Percentiles rank a stretch among this genome's conserved stretches.
phyloP scores from a whole-genome alignment of 2,113 vertebrate genomes.

The Microtus richardsoni region DNA sequence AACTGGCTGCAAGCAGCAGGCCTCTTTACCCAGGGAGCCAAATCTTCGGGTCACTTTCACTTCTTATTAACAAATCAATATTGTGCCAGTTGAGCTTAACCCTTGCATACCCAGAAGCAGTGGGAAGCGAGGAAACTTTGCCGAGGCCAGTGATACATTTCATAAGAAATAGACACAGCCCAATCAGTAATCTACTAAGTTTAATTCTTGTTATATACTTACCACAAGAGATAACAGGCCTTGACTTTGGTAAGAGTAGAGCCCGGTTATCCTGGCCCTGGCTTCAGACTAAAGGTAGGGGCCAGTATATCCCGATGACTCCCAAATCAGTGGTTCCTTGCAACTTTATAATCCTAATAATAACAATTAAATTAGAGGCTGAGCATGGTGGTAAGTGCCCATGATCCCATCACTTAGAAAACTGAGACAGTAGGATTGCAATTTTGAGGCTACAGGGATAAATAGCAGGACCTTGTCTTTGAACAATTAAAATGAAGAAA shows the following conservation, averaged over 20 bases:
- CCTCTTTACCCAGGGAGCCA: background rate
- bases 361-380: background rate
- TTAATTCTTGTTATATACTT: too few species aligned
- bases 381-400: background rate
- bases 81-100: too few species aligned
- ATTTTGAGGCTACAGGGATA: background rate
- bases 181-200: too few species aligned
- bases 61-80: too few species aligned
- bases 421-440: background rate
- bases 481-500: background rate
- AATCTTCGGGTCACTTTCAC: too few species aligned
- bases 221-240: too few species aligned
- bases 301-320: background rate
- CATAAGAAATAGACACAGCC: too few species aligned
- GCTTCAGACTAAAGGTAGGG: background rate
- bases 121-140: too few species aligned
- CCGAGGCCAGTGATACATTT: too few species aligned
- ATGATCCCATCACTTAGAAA: background rate
- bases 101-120: too few species aligned
- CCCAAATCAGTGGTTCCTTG: background rate
- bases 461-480: background rate
- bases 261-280: background rate
- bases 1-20: background rate
- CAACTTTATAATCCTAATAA: background rate
- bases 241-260: too few species aligned